Evolutionary conservation across 2,888 invertebrate genomes (phyloP), one percentile per base, ranked within the genome.

Genomic region (Oxystoma pomonae): DNA sequence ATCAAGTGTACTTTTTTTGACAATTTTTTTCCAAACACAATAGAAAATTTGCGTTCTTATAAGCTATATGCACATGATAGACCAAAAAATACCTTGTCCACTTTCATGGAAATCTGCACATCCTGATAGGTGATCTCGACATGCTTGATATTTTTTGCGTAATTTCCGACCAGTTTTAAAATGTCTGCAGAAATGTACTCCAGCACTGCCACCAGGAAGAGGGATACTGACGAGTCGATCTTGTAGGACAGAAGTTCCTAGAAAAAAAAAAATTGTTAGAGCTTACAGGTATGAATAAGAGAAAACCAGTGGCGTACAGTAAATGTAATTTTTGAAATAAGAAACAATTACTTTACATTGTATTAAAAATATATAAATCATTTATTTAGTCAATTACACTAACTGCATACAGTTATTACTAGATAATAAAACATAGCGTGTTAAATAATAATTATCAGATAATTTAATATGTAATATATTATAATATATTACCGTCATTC

Each of bases 151-250:
- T 97, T 95, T 82, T 96, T 96, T 51, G 98, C 98, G 83, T 97
- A 99, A 80, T 96, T 97, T 59, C 97, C 97, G 60, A 96, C 94
- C 78, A 98, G 84, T 86, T 96, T 95, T 60, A 98, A 82, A 72
- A 98, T 96, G 82, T 98, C 98, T 1, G 93, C 92, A 69, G 95
- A 92, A 71, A 98, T 95, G 80, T 95, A 97, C 81, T 98, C 98
- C 70, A 98, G 82, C 55, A 98, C 94, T 57, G 94, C 96, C 55
- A 94, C 92, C 76, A 97, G 88, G 81, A 94, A 97, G 63, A 94
- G 84, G 1, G 95, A 90, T 35, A 97, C 95, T 63, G 92, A 91
- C 67, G 87, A 87, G 81, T 94, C 93, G 69, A 94, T 89, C 82
- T 94, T 95, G 81, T 92, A 92, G 72, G 89, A 87, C 20, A 94